Conservation (phyloP, 1,140 invertebrate species). For the Agrypnia vestita region DNA sequence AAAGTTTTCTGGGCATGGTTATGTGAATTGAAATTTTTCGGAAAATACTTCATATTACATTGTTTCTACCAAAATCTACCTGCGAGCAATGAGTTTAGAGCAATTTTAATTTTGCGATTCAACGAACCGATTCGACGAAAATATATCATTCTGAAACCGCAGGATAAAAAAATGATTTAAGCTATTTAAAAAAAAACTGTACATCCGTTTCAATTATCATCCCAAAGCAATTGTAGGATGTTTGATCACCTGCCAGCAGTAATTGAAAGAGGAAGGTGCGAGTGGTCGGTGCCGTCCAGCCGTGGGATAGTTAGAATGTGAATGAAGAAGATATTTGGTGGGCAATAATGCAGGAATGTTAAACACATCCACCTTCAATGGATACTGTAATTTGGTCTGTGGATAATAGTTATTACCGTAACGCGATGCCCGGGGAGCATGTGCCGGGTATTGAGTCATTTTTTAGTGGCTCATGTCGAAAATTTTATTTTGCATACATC, state of each 20-base stretch:
- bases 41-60: too few species aligned
- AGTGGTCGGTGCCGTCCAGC: not conserved
- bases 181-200: too few species aligned
- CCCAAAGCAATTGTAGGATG: not conserved
- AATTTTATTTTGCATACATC: too few species aligned
- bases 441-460: constrained; percentile 31
- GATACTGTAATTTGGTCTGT: constrained; percentile 9
- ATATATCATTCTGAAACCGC: too few species aligned
- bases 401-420: constrained; percentile 32
- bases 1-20: too few species aligned
- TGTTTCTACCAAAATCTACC: too few species aligned
- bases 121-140: too few species aligned
- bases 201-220: too few species aligned
- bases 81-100: too few species aligned
- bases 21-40: too few species aligned
- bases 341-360: constrained; percentile 32
- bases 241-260: not conserved
- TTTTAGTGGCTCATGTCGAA: not conserved
- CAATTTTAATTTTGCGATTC: too few species aligned
- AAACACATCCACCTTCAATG: constrained; percentile 20
- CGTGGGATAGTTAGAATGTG: constrained; percentile 12
- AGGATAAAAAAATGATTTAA: too few species aligned
- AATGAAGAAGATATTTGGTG: constrained; percentile 20
- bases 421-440: not conserved
- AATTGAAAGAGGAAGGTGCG: constrained; percentile 14